Evolutionary conservation across 2,888 invertebrate species (phyloP), one percentile per base, ranked within the genome.

Genomic region (Archips xylosteana): DNA sequence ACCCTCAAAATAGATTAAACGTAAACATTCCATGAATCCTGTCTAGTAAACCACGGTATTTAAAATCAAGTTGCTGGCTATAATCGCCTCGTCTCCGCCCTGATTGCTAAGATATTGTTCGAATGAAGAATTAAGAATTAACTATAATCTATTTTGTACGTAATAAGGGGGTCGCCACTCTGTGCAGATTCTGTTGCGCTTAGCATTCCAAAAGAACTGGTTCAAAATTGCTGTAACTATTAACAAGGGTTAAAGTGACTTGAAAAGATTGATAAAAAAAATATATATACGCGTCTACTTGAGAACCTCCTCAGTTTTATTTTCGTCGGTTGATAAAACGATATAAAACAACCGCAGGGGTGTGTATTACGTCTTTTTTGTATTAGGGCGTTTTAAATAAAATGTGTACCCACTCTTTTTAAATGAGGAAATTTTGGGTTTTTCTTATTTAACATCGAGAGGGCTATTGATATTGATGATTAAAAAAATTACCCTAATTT

Each of bases 41-140:
- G 45, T 2, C 45, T 45, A 45, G 23, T 9, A 54, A 23, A 23
- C 54, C 13, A 5, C n/a, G 45, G 4, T 32, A 32, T 73, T 69
- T 49, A 51, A 73, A 69, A 64, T 69, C 73, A 59, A 69, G 73
- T 69, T 63, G 54, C 68, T 32, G 57, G 49, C 32, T 51, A 60
- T 70, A 65, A 75, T 77, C 64, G 47, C 65, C 64, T 72, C 60
- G 75, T 66, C 78, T 77, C 74, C 85, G 84, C 85, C 84, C 71
- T 81, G 81, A 83, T 81, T 76, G 75, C 77, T 66, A 70, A 32
- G 68, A 77, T 76, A 75, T 69, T 76, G 76, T 77, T 76, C 74
- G 71, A 76, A 6, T 5, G 79, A 79, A 76, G 78, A 79, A 79
- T 79, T 80, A 76, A 81, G 78, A 79, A 79, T 77, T 23, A 23